phyloP scores from a whole-genome alignment of 2,113 vertebrate species.

The Mustelus asterias region DNA sequence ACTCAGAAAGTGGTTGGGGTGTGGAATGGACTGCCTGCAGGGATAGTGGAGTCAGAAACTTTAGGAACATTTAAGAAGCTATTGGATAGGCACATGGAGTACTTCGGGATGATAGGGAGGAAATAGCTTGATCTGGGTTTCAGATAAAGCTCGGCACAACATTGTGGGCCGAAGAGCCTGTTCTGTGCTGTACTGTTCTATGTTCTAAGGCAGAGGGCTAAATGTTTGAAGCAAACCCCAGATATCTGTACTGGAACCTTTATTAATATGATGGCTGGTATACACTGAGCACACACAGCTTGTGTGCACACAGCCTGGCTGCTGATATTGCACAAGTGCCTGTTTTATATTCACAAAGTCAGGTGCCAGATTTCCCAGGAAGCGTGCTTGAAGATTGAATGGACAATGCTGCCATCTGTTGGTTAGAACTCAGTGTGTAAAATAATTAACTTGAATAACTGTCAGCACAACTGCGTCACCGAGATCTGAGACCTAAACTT shows the following conservation, averaged over 20 bases:
- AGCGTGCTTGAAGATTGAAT: not conserved
- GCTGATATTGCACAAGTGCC: not conserved
- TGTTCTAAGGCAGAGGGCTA: too few species aligned
- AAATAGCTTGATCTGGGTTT: too few species aligned
- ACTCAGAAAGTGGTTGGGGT: too few species aligned
- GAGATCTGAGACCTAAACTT: not conserved
- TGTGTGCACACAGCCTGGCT: not conserved
- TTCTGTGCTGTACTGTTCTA: too few species aligned
- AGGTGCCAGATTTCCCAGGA: not conserved
- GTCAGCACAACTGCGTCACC: not conserved
- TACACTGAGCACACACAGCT: not conserved
- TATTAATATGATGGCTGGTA: not conserved
- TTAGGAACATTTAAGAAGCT: too few species aligned
- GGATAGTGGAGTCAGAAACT: too few species aligned
- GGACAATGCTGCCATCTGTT: constrained; percentile 12
- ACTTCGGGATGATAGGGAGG: too few species aligned
- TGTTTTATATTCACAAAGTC: not conserved
- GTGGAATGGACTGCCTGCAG: too few species aligned
- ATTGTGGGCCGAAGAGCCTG: too few species aligned
- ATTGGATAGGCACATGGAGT: too few species aligned
- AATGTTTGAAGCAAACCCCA: not conserved
- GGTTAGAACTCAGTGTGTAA: not conserved
- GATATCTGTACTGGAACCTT: not conserved
- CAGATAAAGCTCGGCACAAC: too few species aligned
- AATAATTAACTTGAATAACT: not conserved